Conservation (phyloP, 2,113 vertebrate species). For the Illadopsis cleaveri region DNA sequence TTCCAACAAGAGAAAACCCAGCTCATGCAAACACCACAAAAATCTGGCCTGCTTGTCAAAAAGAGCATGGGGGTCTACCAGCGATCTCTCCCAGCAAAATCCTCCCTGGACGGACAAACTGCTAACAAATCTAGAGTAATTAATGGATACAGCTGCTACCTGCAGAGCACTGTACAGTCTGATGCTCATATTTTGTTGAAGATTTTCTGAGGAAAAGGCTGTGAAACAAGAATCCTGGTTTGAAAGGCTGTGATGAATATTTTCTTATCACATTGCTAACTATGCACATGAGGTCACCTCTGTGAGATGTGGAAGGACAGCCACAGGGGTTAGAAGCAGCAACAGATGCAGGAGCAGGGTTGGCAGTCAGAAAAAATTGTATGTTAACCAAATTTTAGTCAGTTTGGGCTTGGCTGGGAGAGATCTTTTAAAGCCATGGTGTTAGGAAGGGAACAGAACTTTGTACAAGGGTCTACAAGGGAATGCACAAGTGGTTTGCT, state of each 20-base stretch:
- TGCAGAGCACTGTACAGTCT: background rate
- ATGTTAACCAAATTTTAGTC: background rate
- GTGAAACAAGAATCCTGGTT: background rate
- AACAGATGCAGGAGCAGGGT: background rate
- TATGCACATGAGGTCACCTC: background rate
- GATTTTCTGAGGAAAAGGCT: background rate
- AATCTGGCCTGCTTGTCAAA: background rate
- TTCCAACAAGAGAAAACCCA: slow-evolving; percentile 56
- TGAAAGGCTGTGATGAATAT: background rate
- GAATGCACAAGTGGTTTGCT: background rate
- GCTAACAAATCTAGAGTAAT: background rate
- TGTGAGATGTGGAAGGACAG: background rate
- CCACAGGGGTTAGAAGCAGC: background rate
- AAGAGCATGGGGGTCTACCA: background rate
- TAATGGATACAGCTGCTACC: background rate
- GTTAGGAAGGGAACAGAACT: background rate
- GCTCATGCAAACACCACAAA: slow-evolving; percentile 27
- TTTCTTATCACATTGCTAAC: background rate
- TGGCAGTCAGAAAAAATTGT: background rate
- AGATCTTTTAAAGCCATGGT: background rate
- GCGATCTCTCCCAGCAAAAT: background rate
- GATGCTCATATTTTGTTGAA: background rate
- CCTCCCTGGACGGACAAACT: background rate
- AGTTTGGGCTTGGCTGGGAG: background rate
- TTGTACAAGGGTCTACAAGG: background rate